phyloP scores from a whole-genome alignment of 2,113 vertebrate genomes.

The Macroglossus sobrinus region DNA sequence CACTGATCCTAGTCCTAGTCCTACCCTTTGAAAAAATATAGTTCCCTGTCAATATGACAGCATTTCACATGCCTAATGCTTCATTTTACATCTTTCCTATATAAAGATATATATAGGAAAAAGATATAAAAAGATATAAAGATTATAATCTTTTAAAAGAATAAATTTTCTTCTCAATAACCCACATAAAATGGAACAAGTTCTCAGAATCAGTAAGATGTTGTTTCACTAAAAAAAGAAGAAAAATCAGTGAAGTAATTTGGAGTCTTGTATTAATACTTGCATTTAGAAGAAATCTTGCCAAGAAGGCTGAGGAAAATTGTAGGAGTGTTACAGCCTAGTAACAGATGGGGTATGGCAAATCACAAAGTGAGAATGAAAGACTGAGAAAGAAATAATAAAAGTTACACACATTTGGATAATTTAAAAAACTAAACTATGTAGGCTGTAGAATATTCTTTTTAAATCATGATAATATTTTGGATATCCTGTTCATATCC shows the following conservation, averaged over 20 bases:
- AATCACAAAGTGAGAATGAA: constrained; percentile 1
- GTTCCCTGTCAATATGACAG: background rate
- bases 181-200: background rate
- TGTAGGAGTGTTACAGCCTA: constrained; percentile 16
- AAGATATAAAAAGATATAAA: background rate
- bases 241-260: constrained; percentile 28
- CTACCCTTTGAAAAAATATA: background rate
- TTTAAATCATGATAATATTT: background rate
- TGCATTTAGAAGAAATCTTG: background rate
- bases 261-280: background rate
- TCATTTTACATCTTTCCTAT: background rate
- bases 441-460: background rate
- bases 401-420: background rate
- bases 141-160: background rate
- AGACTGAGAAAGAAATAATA: background rate
- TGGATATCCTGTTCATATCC: background rate
- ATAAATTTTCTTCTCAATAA: background rate
- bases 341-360: background rate
- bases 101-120: background rate
- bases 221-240: background rate
- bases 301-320: background rate
- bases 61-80: background rate
- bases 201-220: constrained; percentile 12
- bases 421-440: constrained; percentile 1
- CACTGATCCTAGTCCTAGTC: background rate